Evolutionary conservation across 2,113 vertebrate genomes (phyloP).

Genomic region (Physeter macrocephalus): DNA sequence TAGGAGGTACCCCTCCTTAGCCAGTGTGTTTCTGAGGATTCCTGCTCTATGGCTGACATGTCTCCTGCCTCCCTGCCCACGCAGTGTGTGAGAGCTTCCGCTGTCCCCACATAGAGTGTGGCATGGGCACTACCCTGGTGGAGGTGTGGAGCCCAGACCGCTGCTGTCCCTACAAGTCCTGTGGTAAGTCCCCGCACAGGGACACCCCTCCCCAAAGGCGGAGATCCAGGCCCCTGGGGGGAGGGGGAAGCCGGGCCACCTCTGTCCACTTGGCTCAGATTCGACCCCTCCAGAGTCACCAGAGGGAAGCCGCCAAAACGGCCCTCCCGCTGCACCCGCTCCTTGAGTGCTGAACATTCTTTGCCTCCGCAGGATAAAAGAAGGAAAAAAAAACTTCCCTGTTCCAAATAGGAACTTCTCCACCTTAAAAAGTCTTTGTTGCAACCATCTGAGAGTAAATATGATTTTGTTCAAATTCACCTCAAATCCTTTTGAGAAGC

Average conservation of each 20-base stretch:
- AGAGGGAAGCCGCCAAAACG: background rate
- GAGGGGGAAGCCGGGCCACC: background rate
- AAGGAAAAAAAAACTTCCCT: background rate
- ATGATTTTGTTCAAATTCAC: background rate
- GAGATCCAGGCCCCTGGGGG: background rate
- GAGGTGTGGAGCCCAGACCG: slow-evolving; percentile 83
- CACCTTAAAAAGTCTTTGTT: background rate
- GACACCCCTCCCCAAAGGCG: accelerated
- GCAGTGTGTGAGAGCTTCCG: slow-evolving; percentile 91
- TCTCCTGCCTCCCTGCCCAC: background rate
- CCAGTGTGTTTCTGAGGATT: background rate
- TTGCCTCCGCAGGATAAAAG: background rate
- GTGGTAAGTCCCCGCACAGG: slow-evolving; percentile 81
- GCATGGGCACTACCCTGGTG: slow-evolving; percentile 86
- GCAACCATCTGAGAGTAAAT: background rate
- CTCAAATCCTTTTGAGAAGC: background rate
- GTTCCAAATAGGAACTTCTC: background rate
- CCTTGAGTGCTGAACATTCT: background rate
- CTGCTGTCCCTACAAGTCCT: slow-evolving; percentile 91
- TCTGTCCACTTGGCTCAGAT: background rate
- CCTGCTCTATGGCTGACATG: background rate
- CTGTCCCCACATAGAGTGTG: slow-evolving; percentile 87
- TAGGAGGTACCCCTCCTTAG: background rate
- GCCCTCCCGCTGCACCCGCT: background rate
- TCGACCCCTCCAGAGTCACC: background rate